Percentiles rank a stretch among this genome's conserved stretches.
These are phyloP conservation scores for Anoura caudifer DNA, from an alignment of 2,113 vertebrate genomes.

Conservation along the genomic window DNA sequence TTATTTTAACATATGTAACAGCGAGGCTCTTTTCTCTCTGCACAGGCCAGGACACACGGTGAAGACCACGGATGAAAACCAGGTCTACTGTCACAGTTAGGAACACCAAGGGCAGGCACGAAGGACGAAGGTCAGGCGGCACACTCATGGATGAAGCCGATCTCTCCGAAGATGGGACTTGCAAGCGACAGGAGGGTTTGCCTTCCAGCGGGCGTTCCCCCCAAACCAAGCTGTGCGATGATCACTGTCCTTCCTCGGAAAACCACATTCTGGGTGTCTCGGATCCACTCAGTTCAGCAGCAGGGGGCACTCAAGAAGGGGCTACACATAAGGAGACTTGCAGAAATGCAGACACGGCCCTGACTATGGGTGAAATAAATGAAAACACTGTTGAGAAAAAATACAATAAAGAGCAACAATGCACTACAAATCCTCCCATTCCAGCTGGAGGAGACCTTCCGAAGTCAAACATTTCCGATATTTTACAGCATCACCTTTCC, in stretches of 20 bases:
- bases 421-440: not conserved
- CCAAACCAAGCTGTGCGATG: not conserved
- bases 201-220: conserved; percentile 79
- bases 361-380: not conserved
- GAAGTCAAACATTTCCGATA: conserved; percentile 74
- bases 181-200: conserved; percentile 87
- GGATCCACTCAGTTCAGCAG: not conserved
- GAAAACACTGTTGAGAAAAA: not conserved
- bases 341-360: not conserved
- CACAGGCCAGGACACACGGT: conserved; percentile 16
- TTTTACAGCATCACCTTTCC: conserved; percentile 84
- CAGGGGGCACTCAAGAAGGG: conserved; percentile 9
- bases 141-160: conserved; percentile 43
- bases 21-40: conserved; percentile 30
- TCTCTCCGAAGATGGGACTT: conserved; percentile 78
- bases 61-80: conserved; percentile 12
- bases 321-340: not conserved
- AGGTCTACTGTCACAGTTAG: not conserved
- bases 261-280: not conserved
- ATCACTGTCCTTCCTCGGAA: not conserved
- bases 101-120: not conserved
- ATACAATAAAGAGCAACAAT: not conserved
- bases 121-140: conserved; percentile 53
- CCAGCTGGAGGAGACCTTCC: not conserved
- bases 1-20: not conserved